phyloP scores from a whole-genome alignment of 92 coral and sea anemone species.

The Palythoa grandiflora region DNA sequence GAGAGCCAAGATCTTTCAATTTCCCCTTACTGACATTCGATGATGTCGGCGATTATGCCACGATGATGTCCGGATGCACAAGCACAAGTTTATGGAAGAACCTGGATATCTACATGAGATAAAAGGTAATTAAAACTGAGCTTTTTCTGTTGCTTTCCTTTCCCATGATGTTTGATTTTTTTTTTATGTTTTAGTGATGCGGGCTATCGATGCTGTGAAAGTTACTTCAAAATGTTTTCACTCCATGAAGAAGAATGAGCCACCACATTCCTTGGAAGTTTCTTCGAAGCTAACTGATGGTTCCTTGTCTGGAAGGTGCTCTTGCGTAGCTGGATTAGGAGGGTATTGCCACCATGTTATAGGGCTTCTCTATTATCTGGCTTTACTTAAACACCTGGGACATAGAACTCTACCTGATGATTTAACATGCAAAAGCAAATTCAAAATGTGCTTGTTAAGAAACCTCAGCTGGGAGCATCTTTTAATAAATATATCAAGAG shows the following conservation, averaged over 20 bases:
- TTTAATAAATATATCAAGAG: slow-evolving; percentile 55
- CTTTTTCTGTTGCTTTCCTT: not conserved
- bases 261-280: slow-evolving; percentile 58
- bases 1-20: slow-evolving; percentile 16
- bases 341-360: slow-evolving; percentile 68
- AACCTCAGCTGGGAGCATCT: slow-evolving; percentile 55
- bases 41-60: slow-evolving; percentile 41
- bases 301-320: slow-evolving; percentile 41
- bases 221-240: slow-evolving; percentile 46
- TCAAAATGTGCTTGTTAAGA: slow-evolving; percentile 55
- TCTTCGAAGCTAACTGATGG: slow-evolving; percentile 9
- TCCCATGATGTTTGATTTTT: not conserved
- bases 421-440: slow-evolving; percentile 54
- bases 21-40: slow-evolving; percentile 35
- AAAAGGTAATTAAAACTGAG: slow-evolving; percentile 38
- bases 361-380: slow-evolving; percentile 51
- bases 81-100: slow-evolving; percentile 63
- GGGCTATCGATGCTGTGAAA: not conserved
- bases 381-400: slow-evolving; percentile 68
- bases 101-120: slow-evolving; percentile 59
- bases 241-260: slow-evolving; percentile 55
- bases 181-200: not conserved
- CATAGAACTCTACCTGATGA: slow-evolving; percentile 58
- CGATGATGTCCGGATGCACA: slow-evolving; percentile 43
- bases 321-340: slow-evolving; percentile 71